Evolutionary conservation across 2,888 invertebrate genomes (phyloP), one percentile per base, ranked within the genome.

Genomic region (Temnothorax ravouxi): DNA sequence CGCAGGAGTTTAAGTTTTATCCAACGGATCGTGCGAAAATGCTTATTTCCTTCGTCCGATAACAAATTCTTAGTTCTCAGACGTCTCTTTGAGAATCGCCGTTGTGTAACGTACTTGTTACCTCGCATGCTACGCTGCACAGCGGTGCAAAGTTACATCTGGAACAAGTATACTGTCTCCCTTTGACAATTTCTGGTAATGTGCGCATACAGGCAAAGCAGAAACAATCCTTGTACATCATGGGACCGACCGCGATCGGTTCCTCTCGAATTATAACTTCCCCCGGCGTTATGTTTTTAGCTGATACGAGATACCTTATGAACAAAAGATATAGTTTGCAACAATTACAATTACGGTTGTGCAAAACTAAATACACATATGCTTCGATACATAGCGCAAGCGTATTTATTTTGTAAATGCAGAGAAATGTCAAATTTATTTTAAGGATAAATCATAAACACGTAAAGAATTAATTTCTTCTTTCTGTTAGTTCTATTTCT

Each of bases 241-340:
- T 89, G 1, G 98, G 98, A 47, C 98, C 98, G 89, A 97, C 96
- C n/a, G 96, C 96, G 90, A 97, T 96, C 2, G 98, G 97, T 18
- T 95, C 94, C 93, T 98, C 98, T 59, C 96, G 96, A 91, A 98
- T 96, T 90, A 98, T 96, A 59, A 97, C 93, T 92, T 97, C 97
- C 2, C 98, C 98, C 11, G 96, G 95, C 83, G 95, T 95, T 87
- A 98, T 95, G 92, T 97, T 95, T 92, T 96, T 96, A 47, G 96
- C 96, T 3, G 98, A 97, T 44, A 97, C 96, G 76, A 97, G 96
- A 95, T 97, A 97, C 84, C 98, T 96, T 47, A 15, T 13, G 41
- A 52, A 62, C 50, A 69, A 54, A 77, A 56, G 21, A 79, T 71
- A 59, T 11, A 66, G 5, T 9, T 47, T 56, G 11, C 4, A 69